Conservation (phyloP, 1,140 invertebrate species). For the Alviniconcha marisindica region DNA sequence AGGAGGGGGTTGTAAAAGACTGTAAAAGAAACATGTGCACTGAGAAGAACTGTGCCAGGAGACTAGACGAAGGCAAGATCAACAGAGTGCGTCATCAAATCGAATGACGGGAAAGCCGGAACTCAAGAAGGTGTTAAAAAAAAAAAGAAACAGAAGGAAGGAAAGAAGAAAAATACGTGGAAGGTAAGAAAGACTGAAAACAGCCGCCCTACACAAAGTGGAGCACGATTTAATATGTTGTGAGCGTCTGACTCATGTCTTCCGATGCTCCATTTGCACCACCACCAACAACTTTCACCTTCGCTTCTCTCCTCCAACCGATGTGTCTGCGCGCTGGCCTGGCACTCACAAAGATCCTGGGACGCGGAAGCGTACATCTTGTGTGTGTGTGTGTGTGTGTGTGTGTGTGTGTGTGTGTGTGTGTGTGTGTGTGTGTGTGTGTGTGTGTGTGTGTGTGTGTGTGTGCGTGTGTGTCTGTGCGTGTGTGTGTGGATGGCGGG, state of each 20-base stretch:
- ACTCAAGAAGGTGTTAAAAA: no score
- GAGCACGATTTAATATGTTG: not conserved
- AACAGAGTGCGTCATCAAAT: not conserved
- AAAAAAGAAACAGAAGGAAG: no score
- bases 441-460: slow-evolving; percentile 16
- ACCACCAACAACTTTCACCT: slow-evolving; percentile 4
- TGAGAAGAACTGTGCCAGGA: not conserved
- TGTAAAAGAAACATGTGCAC: not conserved
- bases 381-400: slow-evolving; percentile 2
- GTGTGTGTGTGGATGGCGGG: not conserved
- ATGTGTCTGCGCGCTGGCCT: no score
- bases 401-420: slow-evolving; percentile 17
- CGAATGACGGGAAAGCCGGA: no score
- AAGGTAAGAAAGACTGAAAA: no score
- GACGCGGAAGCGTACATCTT: not conserved
- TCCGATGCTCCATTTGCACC: not conserved
- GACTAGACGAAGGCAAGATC: not conserved
- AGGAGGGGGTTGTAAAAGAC: not conserved
- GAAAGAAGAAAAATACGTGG: no score
- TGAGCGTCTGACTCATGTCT: not conserved
- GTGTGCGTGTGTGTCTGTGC: slow-evolving; percentile 2
- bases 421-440: slow-evolving; percentile 14
- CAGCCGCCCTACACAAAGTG: no score
- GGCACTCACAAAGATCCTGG: no score
- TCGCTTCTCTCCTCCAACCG: no score